Evolutionary conservation across 1,140 invertebrate species (phyloP).

Genomic region (Caenorhabditis brenneri): DNA sequence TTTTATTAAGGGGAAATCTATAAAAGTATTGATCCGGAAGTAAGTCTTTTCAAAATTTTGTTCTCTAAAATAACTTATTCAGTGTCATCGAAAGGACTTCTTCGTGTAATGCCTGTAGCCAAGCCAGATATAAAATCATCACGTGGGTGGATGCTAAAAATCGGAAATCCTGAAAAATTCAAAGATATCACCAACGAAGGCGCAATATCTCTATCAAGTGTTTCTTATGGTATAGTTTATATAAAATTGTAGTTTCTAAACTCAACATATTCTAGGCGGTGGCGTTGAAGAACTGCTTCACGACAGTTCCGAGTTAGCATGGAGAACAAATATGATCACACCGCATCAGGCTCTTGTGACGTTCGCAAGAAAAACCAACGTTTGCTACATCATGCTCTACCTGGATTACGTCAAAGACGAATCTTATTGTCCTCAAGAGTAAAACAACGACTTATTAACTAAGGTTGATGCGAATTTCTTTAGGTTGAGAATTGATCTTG

Average conservation of each 20-base stretch:
- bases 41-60: too few species aligned
- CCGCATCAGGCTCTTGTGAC: background rate
- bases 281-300: conserved; percentile 1
- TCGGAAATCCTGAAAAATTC: background rate
- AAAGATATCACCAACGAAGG: background rate
- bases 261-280: background rate
- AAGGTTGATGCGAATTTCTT: background rate
- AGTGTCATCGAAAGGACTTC: background rate
- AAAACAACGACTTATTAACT: too few species aligned
- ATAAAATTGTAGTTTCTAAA: background rate
- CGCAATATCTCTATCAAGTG: background rate
- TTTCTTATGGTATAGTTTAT: conserved; percentile 1
- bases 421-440: conserved; percentile 35
- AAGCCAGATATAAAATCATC: background rate
- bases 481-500: conserved; percentile 3
- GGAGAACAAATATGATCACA: conserved; percentile 26
- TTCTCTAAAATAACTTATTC: background rate
- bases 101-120: background rate
- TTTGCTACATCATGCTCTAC: background rate
- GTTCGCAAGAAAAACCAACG: background rate
- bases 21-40: too few species aligned
- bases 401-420: background rate
- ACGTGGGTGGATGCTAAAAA: background rate
- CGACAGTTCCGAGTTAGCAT: conserved; percentile 15
- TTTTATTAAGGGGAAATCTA: too few species aligned